Conservation (phyloP, 2,888 invertebrate species). For the Serrognathus titanus region DNA sequence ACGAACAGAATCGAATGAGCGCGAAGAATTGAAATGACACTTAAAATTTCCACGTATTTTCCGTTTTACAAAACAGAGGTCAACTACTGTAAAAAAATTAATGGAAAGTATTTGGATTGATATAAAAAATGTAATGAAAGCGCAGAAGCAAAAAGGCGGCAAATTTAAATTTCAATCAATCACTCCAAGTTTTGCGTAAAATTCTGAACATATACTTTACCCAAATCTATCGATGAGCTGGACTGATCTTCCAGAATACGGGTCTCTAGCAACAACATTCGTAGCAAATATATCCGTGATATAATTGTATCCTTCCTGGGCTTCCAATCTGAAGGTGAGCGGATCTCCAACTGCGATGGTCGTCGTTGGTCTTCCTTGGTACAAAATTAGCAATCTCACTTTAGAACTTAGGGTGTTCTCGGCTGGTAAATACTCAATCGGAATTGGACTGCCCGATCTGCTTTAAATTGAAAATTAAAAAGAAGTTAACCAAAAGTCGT, state of each 20-base stretch:
- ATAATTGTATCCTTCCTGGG: conserved; percentile 85
- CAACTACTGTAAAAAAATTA: no score
- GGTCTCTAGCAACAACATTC: conserved; percentile 88
- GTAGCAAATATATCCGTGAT: conserved; percentile 89
- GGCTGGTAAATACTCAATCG: conserved; percentile 87
- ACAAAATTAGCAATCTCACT: conserved; percentile 79
- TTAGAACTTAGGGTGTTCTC: conserved; percentile 88
- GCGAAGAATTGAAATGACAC: no score
- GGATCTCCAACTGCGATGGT: conserved; percentile 93
- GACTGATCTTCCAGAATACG: conserved; percentile 85
- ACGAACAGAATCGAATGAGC: no score
- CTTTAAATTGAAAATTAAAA: conserved; percentile 47
- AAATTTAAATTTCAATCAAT: neutral
- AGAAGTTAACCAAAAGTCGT: neutral
- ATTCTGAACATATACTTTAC: conserved; percentile 48
- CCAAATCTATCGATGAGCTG: conserved; percentile 87
- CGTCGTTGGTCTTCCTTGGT: conserved; percentile 87
- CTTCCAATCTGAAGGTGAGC: conserved; percentile 81
- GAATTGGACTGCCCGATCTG: conserved; percentile 84
- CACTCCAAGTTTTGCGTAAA: neutral
- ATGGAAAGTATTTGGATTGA: no score
- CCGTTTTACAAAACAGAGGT: no score
- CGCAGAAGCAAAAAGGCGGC: no score
- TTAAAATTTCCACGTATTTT: no score
- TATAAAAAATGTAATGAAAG: no score